Evolutionary conservation across 2,888 invertebrate genomes (phyloP), one percentile per base, ranked within the genome.

Genomic region (Polymixis flavicincta): DNA sequence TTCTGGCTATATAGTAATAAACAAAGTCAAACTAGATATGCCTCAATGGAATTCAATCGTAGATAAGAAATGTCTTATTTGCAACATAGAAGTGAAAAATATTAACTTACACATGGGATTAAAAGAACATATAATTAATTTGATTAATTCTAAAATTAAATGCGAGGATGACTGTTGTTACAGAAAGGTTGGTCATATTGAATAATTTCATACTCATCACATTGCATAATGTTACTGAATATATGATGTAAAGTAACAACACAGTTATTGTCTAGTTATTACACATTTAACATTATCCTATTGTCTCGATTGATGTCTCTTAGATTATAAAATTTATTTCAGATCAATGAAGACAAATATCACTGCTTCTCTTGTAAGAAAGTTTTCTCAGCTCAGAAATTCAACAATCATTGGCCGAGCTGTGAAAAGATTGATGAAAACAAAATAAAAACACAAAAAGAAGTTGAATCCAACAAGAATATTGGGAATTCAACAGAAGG

Each of bases 301-400:
- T 17, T 25, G 3, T 22, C 22, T 54, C 13, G 0, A 28, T 28
- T 19, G 1, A 32, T 5, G 8, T 22, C 13, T 3, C 25, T 70
- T 13, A 25, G 17, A 42, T 59, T 2, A 1, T 59, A 17, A 19
- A 17, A 48, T 45, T 0, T 50, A 25, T 71, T 93, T 63, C 89
- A 95, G 95, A 84, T 93, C 19, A 85, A 89, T 48, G 78, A 83
- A 7, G 77, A 90, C 2, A 85, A 67, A 3, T 89, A 90, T 68
- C 93, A 92, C 79, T 95, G 95, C 77, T 94, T 94, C 50, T 79
- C 82, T n/a, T 95, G 95, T 80, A 90, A 90, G 59, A 85, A 87
- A 68, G 82, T 83, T 67, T 86, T 89, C 59, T 63, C 82, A 0
- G 79, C 76, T 17, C 68, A 74, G 5, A 37, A 64, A 14, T 84